Percentiles rank a stretch among this genome's conserved stretches.
phyloP scores from a whole-genome alignment of 1,140 invertebrate species.

The Cotesia typhae region DNA sequence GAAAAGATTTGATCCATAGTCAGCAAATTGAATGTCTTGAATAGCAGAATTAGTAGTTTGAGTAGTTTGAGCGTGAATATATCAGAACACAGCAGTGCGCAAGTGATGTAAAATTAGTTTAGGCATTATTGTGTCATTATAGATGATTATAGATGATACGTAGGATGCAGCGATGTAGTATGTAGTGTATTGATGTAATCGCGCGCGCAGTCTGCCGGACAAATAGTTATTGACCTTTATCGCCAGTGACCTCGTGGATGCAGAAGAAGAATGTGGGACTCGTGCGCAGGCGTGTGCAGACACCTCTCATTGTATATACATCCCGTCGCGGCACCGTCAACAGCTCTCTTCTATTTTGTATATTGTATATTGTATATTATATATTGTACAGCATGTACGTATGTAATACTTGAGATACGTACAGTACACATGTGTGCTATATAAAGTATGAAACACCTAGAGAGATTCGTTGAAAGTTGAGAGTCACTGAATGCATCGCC shows the following conservation, averaged over 20 bases:
- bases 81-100: too few species aligned
- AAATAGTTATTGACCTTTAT: slow-evolving; percentile 52
- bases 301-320: neutral
- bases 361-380: too few species aligned
- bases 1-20: too few species aligned
- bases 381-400: too few species aligned
- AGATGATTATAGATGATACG: slow-evolving; percentile 6
- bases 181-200: slow-evolving; percentile 25
- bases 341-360: neutral
- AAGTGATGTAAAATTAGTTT: too few species aligned
- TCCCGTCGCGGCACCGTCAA: neutral
- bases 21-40: too few species aligned
- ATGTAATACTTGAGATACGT: too few species aligned
- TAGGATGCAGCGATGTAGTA: neutral
- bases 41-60: too few species aligned
- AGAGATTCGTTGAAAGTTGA: neutral
- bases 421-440: too few species aligned
- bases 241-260: slow-evolving; percentile 36
- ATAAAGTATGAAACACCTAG: neutral
- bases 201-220: slow-evolving; percentile 33
- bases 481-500: slow-evolving; percentile 16
- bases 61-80: too few species aligned
- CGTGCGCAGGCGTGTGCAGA: slow-evolving; percentile 30
- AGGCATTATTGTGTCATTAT: slow-evolving; percentile 6
- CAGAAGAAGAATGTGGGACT: slow-evolving; percentile 35